Evolutionary conservation across 2,113 vertebrate species (phyloP).

Genomic region (Neotragus pygmaeus): DNA sequence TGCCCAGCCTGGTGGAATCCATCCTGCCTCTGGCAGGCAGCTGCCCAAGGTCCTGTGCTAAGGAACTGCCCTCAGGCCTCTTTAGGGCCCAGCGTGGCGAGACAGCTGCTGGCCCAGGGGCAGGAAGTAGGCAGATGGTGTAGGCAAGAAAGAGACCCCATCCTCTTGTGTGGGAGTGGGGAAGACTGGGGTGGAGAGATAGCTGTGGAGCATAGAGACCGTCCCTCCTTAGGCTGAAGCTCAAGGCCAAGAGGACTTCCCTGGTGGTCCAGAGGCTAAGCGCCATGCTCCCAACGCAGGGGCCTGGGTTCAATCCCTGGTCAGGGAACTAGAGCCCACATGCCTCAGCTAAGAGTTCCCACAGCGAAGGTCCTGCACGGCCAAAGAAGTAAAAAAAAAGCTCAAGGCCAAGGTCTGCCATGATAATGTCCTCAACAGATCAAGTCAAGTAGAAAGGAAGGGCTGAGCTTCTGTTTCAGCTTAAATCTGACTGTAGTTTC

Average conservation of each 20-base stretch:
- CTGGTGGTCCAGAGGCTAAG: not conserved
- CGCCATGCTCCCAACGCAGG: not conserved
- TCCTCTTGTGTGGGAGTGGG: not conserved
- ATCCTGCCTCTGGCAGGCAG: not conserved
- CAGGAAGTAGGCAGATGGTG: not conserved
- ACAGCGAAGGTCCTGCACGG: not conserved
- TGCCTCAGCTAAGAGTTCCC: not conserved
- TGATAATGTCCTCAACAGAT: not conserved
- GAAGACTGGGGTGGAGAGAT: not conserved
- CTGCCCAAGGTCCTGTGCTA: not conserved
- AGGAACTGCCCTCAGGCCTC: not conserved
- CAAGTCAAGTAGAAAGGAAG: not conserved
- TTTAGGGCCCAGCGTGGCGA: not conserved
- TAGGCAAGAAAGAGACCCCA: not conserved
- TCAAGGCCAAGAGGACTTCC: not conserved
- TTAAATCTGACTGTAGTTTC: not conserved
- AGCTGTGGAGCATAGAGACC: not conserved
- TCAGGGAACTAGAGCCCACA: not conserved
- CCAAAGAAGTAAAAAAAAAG: not conserved
- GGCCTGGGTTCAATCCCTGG: not conserved
- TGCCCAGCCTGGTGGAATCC: not conserved
- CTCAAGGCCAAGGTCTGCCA: not conserved
- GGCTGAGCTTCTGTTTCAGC: not conserved
- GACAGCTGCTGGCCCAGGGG: not conserved
- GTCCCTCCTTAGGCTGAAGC: not conserved